Evolutionary conservation across 2,888 invertebrate species (phyloP).

Genomic region (Hydropsyche betteni): DNA sequence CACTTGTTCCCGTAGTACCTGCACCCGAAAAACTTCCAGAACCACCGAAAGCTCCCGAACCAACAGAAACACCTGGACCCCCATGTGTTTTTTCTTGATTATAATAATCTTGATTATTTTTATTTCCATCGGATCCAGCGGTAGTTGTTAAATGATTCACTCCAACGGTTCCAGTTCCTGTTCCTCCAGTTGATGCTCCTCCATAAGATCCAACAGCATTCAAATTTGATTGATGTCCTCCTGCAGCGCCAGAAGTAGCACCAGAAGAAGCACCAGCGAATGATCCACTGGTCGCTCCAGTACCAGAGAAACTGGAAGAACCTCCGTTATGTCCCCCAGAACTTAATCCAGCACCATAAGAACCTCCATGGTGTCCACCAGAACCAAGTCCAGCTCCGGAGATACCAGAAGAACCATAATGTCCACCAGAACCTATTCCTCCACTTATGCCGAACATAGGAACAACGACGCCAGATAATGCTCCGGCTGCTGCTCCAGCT

Average conservation of each 20-base stretch:
- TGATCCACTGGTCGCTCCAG: slow-evolving; percentile 6
- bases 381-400: background rate
- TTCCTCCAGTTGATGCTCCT: slow-evolving; percentile 34
- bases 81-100: background rate
- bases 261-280: slow-evolving; percentile 19
- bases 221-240: background rate
- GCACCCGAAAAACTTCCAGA: background rate
- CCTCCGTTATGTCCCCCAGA: slow-evolving; percentile 46
- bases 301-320: background rate
- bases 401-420: background rate
- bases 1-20: no score
- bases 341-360: slow-evolving; percentile 50
- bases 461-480: slow-evolving; percentile 48
- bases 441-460: slow-evolving; percentile 46
- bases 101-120: slow-evolving; percentile 4
- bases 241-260: background rate
- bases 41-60: slow-evolving; percentile 36
- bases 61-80: background rate
- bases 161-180: slow-evolving; percentile 52
- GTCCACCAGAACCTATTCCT: background rate
- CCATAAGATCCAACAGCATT: slow-evolving; percentile 25
- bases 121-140: slow-evolving; percentile 1
- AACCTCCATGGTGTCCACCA: slow-evolving; percentile 13
- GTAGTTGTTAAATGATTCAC: slow-evolving; percentile 35
- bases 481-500: slow-evolving; percentile 51